These are phyloP conservation scores for Adrianichthys oophorus DNA, from an alignment of 2,797 vertebrate species.

Conservation along the genomic window DNA sequence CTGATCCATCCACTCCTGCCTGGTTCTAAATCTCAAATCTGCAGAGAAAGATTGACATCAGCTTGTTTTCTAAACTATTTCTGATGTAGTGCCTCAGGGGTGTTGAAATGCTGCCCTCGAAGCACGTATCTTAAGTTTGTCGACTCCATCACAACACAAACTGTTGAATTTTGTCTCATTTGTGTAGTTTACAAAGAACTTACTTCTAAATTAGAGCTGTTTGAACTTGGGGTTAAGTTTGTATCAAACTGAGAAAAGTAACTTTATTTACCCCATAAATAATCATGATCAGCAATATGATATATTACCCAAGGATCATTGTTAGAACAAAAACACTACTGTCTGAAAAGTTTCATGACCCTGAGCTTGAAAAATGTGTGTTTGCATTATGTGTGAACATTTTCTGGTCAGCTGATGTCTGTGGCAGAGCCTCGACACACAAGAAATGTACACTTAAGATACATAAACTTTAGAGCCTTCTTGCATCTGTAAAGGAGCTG, in stretches of 20 bases:
- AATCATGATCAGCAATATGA: constrained; percentile 13
- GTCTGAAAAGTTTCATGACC: constrained; percentile 21
- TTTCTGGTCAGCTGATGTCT: constrained; percentile 18
- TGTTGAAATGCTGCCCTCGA: constrained; percentile 63
- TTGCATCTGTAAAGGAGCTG: constrained; percentile 44
- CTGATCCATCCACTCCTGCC: neutral
- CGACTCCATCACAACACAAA: constrained; percentile 64
- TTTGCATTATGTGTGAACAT: constrained; percentile 19
- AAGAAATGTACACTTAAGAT: neutral
- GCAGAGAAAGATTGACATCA: constrained; percentile 28
- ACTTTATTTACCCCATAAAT: constrained; percentile 8
- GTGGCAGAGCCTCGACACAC: constrained; percentile 7
- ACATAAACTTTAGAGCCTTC: constrained; percentile 21
- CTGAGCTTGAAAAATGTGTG: neutral
- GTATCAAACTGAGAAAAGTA: neutral
- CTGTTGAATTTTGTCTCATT: constrained; percentile 8
- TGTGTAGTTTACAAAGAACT: too few relatives aligned
- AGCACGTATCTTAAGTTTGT: constrained; percentile 35
- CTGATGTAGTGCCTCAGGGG: constrained; percentile 43
- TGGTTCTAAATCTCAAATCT: constrained; percentile 14
- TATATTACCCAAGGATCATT: constrained; percentile 15
- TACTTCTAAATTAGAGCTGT: too few relatives aligned
- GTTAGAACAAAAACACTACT: constrained; percentile 18
- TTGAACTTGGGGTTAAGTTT: constrained; percentile 10
- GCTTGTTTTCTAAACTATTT: constrained; percentile 31